Conservation (phyloP, 2,113 vertebrate species). For the Monarcha castaneiventris region DNA sequence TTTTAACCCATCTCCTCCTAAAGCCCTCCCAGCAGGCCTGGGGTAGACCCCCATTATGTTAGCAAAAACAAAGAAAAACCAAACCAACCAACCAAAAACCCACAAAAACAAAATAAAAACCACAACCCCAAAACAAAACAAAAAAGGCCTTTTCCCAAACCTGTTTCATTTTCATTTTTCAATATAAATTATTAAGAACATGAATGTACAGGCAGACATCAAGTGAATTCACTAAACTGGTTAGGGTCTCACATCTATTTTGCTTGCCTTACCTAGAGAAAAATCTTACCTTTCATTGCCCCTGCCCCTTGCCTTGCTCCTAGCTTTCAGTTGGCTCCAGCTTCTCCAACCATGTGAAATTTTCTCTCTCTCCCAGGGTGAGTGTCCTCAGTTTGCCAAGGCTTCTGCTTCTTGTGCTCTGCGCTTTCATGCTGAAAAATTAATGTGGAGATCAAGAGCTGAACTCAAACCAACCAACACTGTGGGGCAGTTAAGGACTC, state of each 20-base stretch:
- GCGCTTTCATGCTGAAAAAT: background rate
- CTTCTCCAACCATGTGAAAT: background rate
- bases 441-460: background rate
- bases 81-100: background rate
- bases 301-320: background rate
- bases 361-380: background rate
- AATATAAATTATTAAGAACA: background rate
- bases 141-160: background rate
- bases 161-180: background rate
- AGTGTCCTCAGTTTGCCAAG: background rate
- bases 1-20: background rate
- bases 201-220: background rate
- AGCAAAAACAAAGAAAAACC: background rate
- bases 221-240: background rate
- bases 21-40: background rate
- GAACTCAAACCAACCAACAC: background rate
- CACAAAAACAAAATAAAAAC: background rate
- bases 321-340: background rate
- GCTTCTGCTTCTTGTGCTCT: background rate
- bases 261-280: background rate
- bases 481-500: accelerated
- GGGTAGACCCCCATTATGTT: background rate
- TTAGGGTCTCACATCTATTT: background rate
- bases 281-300: background rate
- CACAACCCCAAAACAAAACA: background rate